Base-by-base conservation (phyloP, 2,113 vertebrate species). In the Phalacrocorax aristotelis region DNA sequence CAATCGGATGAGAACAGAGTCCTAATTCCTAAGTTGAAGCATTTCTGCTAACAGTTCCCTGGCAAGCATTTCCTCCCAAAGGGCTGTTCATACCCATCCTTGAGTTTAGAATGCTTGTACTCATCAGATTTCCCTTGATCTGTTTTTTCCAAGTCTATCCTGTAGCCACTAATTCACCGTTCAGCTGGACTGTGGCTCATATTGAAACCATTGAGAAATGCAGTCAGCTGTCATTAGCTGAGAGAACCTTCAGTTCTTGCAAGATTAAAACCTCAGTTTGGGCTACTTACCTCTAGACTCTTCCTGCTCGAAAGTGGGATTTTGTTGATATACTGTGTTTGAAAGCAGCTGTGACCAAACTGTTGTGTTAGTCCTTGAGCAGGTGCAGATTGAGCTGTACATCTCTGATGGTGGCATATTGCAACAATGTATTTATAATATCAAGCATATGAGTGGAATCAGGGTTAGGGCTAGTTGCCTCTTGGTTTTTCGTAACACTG, bases 71-170 rank as follows among this genome's bases (percentile, higher is more conserved):
- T 72, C 58, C 34, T 83, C 54, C 83, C 60, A n/a, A 57, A 80
- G 75, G 54, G 23, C 70, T 79, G 38, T 90, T 95, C 40, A 17
- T 20, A 66, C 10, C 74, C 36, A 68, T 79, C 78, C 62, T 71
- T 64, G 57, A 87, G 82, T 57, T 94, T 64, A 69, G 70, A 85
- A 64, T 82, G 82, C 52, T 86, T 86, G n/a, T 48, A 42, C 48
- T 93, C 83, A 95, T 61, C 1, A 2, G 62, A 76, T 93, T 93
- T 92, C 54, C 27, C 25, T 69, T 72, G 49, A 71, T 57, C 48
- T n/a, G 11, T 11, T 83, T 86, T 82, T 87, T n/a, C 75, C 40
- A 85, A 55, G n/a, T 36, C 84, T 64, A 3, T 71, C 42, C 62
- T 61, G 48, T 27, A 92, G 75, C 58, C 38, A 15, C 48, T 66